A percentile compares a stretch with the other conserved stretches of the same genome.
phyloP scores from a whole-genome alignment of 2,797 vertebrate genomes.

The Oceanodroma leucorhoa region DNA sequence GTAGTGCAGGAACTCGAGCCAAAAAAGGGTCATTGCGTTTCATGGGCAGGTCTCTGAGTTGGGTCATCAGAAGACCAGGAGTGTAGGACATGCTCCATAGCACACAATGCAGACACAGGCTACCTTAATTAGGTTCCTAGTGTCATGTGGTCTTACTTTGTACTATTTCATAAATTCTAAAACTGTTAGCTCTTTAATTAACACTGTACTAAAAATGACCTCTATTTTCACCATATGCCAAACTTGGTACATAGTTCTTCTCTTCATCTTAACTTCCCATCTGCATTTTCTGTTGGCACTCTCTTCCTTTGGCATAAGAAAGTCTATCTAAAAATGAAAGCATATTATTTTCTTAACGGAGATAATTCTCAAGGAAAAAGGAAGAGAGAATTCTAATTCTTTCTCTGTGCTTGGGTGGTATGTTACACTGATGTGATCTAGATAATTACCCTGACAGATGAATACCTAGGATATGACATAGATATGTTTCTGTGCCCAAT shows the following conservation, averaged over 20 bases:
- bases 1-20: neutral
- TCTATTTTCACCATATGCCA: neutral
- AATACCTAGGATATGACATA: neutral
- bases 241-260: neutral
- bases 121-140: neutral
- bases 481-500: neutral
- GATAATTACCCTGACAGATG: neutral
- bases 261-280: constrained; percentile 12
- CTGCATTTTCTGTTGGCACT: neutral
- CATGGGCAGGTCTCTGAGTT: neutral
- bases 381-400: neutral
- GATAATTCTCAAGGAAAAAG: neutral
- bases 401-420: neutral
- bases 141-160: neutral
- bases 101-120: neutral
- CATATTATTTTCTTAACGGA: neutral
- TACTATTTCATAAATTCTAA: neutral
- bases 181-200: constrained; percentile 36
- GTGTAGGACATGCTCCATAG: neutral
- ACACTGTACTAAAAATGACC: neutral
- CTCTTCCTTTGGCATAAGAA: neutral
- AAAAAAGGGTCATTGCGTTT: accelerated
- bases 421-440: neutral
- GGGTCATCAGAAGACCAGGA: neutral
- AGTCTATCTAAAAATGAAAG: neutral